Evolutionary conservation across 2,888 invertebrate species (phyloP), one percentile per base, ranked within the genome.

Genomic region (Dolichopus griseipennis): DNA sequence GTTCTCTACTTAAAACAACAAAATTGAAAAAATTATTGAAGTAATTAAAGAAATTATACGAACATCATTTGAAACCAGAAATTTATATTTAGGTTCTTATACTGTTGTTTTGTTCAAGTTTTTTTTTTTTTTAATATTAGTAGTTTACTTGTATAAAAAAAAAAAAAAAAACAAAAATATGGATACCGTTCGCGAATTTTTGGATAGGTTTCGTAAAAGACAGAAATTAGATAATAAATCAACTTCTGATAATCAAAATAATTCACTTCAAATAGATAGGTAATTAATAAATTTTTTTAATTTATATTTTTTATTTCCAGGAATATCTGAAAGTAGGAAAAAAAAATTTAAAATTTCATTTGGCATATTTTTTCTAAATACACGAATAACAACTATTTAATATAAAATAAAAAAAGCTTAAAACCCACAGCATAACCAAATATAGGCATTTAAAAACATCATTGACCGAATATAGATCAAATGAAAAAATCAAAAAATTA

Each of bases 391-490:
- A 41, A 41, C 15, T 27, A 27, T 37, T 37, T 37, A 37, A 37
- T 37, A 8, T 7, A 7, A 27, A 52, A 52, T 15, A 52, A 6
- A 18, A 15, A 52, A 52, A 52, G 52, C 52, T 52, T 18, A 18
- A 52, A 52, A 52, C 52, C 52, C 52, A 52, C 52, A 52, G 52
- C 52, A 52, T 52, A 52, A 52, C 52, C 52, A 52, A 52, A 52
- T 12, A 52, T 52, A 52, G 52, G 15, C 52, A 52, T 52, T n/a
- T 52, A 52, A 18, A 18, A 12, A 12, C 15, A 18, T 52, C 15
- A n/a, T n/a, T 52, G n/a, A 52, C 52, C 52, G 52, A 52, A 52
- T 52, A 52, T n/a, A 52, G 52, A n/a, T 52, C 18, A 52, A 52
- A 52, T 52, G 52, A 52, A 52, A 52, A 52, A 52, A 52, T 18